Base-by-base conservation (phyloP, 2,888 invertebrate genomes). In the Gryllus longicercus region DNA sequence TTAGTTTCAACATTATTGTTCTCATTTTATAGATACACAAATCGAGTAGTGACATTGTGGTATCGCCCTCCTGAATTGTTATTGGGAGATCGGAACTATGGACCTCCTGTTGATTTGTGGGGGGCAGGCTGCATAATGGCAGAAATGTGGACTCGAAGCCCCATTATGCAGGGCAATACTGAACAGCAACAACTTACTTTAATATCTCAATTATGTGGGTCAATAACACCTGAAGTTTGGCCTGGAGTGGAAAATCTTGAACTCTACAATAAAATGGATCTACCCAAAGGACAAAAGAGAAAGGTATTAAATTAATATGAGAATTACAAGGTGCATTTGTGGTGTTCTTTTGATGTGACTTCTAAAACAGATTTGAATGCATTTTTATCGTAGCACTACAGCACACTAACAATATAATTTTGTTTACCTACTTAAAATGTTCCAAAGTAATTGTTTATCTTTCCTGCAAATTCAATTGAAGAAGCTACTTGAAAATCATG, bases 101-200 rank as follows among this genome's bases (percentile, higher is more conserved):
- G 97, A 0, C 96, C 98, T 1, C 95, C 98, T 0, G 97, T 99
- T 18, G 99, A 99, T 89, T 91, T 99, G 89, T 96, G 96, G 96
- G 96, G 96, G 1, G 98, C 97, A 0, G 99, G 99, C 0, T 99
- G 99, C 86, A 99, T 99, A 82, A 99, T 99, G 99, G 99, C 99
- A 0, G 99, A 99, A 89, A 96, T 99, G 96, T 99, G 99, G 99
- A 99, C 98, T 0, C 89, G 92, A 83, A 89, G 88, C 8, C 99
- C 96, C 0, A 96, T 96, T 82, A 96, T 96, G 96, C 96, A 96
- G 89, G 99, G 99, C 23, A 96, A 95, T 78, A 97, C 98, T 0
- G 99, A 99, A 85, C 98, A 98, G 85, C 96, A 97, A 86, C 99
- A 99, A 86, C 87, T 99, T 14, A 95, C 95, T 50, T 90, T 98